A percentile compares a stretch with the other conserved stretches of the same genome.
Evolutionary conservation across 1,140 invertebrate genomes (phyloP).

Genomic region (Euura lappo): DNA sequence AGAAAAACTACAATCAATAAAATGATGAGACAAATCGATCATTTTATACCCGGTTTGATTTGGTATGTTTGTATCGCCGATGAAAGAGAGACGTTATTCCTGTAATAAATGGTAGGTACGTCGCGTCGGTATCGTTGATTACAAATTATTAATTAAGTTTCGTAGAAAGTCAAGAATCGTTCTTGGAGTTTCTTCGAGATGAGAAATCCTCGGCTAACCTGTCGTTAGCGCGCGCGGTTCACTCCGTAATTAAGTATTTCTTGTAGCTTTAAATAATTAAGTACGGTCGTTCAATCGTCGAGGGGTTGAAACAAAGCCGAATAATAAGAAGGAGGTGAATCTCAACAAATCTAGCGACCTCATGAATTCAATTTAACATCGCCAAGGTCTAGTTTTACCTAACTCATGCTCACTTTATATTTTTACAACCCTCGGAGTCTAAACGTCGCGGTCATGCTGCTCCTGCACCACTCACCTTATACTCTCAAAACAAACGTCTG

Average conservation of each 20-base stretch:
- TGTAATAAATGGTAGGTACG: neutral
- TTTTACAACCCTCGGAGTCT: neutral
- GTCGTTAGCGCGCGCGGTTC: neutral
- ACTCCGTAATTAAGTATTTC: neutral
- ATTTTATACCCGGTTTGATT: too few species aligned
- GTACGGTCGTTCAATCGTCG: neutral
- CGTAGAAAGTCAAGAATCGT: neutral
- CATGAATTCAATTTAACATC: too few species aligned
- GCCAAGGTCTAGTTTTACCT: neutral
- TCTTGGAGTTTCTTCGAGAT: neutral
- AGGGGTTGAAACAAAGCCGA: too few species aligned
- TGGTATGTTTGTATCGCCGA: too few species aligned
- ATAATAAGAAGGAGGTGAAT: too few species aligned
- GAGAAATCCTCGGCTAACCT: neutral
- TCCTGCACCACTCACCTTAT: too few species aligned
- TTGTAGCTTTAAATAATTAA: neutral
- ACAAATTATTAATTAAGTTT: conserved; percentile 1
- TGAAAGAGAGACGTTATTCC: too few species aligned
- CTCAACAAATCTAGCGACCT: too few species aligned
- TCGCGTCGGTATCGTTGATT: neutral
- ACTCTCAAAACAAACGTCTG: neutral
- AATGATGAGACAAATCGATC: too few species aligned
- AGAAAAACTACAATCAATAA: too few species aligned
- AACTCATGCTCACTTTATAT: neutral
- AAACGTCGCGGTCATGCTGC: too few species aligned